phyloP scores from a whole-genome alignment of 92 coral and sea anemone species.

The Zoanthus solanderi region DNA sequence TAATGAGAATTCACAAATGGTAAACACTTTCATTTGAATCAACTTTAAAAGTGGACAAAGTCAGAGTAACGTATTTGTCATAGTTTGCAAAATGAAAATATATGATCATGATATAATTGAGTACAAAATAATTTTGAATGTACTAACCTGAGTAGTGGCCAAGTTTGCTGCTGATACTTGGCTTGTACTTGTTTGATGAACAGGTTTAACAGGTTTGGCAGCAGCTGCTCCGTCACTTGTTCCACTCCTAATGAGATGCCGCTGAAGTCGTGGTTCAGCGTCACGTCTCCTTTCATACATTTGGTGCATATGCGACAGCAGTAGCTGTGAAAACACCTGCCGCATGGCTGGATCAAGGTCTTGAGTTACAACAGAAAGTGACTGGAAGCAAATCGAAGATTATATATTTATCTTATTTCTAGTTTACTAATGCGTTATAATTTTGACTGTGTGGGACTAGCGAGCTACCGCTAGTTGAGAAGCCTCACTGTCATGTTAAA shows the following conservation, averaged over 20 bases:
- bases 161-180: not conserved
- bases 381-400: slow-evolving; percentile 46
- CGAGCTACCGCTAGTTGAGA: too few species aligned
- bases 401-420: too few species aligned
- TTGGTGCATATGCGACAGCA: slow-evolving; percentile 61
- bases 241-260: slow-evolving; percentile 38
- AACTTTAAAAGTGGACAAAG: too few species aligned
- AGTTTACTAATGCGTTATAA: not conserved
- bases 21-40: too few species aligned
- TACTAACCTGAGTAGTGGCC: slow-evolving; percentile 15
- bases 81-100: too few species aligned
- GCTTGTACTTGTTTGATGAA: not conserved
- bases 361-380: slow-evolving; percentile 54
- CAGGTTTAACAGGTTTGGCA: slow-evolving; percentile 37
- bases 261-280: slow-evolving; percentile 63
- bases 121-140: not conserved
- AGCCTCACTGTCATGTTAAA: too few species aligned
- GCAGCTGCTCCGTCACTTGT: slow-evolving; percentile 20
- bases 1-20: too few species aligned
- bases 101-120: too few species aligned
- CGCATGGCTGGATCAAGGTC: slow-evolving; percentile 63
- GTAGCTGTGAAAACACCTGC: slow-evolving; percentile 58
- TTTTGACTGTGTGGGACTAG: not conserved
- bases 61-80: too few species aligned
- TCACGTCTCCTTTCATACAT: slow-evolving; percentile 63